Evolutionary conservation across 2,888 invertebrate species (phyloP), one percentile per base, ranked within the genome.

Genomic region (Acleris holmiana): DNA sequence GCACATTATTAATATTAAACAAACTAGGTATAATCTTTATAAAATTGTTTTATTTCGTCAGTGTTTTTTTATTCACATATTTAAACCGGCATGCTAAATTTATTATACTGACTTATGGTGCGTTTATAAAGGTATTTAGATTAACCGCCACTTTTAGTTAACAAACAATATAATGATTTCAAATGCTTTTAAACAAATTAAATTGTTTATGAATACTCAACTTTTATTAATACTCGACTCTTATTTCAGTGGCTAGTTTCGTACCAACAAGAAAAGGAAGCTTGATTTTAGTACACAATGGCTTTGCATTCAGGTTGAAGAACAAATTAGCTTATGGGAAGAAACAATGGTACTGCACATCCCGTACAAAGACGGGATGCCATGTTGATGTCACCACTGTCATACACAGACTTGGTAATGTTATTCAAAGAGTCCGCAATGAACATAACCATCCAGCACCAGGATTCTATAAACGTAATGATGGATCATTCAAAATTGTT

Each of bases 291-390:
- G 88, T 90, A 0, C 85, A 90, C 63, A 76, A 89, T 62, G 90
- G 91, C 10, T 89, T 80, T 68, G 89, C 91, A 48, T 91, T 91
- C 67, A 79, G 91, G 17, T 70, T 91, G 19, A 91, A 91, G 69
- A 91, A 91, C 62, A 90, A 89, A 74, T 71, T 91, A 55, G 91
- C 91, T 0, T 88, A 89, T 71, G 90, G 91, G 29, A 91, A 89
- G 73, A 90, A 90, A 63, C 91, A 91, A 66, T 91, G 91, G 91
- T 91, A 91, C 67, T 91, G 91, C 60, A 88, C 85, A 35, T 87
- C 88, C 0, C 77, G 91, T 2, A 83, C 79, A 0, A 89, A 89
- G 69, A 85, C 88, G 1, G 89, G 89, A 17, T 91, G 91, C 67
- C 84, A 82, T n/a, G 91, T 88, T 10, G 90, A 88, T 65, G 79